phyloP scores from a whole-genome alignment of 2,113 vertebrate species.

The Callipepla squamata region DNA sequence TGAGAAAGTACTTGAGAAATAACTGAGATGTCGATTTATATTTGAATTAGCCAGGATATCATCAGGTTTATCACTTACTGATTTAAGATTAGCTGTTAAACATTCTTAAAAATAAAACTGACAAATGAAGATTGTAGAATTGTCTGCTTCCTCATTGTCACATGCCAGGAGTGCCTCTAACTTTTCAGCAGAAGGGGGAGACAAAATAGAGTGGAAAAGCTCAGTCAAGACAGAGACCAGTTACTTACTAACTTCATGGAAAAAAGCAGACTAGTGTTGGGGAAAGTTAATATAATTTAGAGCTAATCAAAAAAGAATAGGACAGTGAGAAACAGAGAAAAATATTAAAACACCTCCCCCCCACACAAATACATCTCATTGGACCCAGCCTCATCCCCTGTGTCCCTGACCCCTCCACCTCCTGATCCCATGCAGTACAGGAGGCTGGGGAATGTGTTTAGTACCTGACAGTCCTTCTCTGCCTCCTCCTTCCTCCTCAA shows the following conservation, averaged over 20 bases:
- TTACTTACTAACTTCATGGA: background rate
- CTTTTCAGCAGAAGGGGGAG: rapidly evolving
- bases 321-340: too few species aligned
- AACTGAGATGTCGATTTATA: background rate
- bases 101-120: background rate
- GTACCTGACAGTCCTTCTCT: too few species aligned
- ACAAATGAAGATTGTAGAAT: background rate
- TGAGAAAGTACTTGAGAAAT: background rate
- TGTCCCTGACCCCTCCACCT: too few species aligned
- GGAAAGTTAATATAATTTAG: background rate
- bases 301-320: background rate
- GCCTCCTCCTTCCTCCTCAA: too few species aligned
- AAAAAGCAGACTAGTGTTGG: rapidly evolving
- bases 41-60: background rate
- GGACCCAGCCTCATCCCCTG: too few species aligned
- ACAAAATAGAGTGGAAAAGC: background rate
- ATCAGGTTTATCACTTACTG: background rate
- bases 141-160: background rate
- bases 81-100: background rate
- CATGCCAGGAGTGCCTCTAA: background rate
- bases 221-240: background rate
- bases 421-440: too few species aligned
- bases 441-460: too few species aligned
- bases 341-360: too few species aligned
- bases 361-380: too few species aligned